Conservation (phyloP, 2,888 invertebrate species). For the Pachliopta kotzebuea region DNA sequence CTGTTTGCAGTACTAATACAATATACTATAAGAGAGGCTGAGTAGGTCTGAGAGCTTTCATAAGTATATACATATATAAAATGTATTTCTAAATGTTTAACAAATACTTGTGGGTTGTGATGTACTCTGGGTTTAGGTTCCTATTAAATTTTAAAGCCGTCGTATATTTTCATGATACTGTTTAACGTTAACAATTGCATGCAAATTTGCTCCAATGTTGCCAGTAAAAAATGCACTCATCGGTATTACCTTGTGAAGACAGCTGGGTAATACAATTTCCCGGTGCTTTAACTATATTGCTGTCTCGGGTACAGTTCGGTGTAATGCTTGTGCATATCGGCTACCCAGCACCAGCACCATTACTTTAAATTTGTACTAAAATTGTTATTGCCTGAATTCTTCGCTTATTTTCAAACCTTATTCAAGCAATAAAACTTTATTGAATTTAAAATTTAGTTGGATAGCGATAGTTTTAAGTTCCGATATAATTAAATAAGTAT, state of each 20-base stretch:
- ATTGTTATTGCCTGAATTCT: slow-evolving; percentile 37
- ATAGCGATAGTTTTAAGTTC: no score
- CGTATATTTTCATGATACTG: no score
- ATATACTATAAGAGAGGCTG: no score
- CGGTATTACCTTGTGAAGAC: slow-evolving; percentile 52
- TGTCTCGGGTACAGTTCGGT: slow-evolving; percentile 72
- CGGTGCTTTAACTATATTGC: slow-evolving; percentile 58
- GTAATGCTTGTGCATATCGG: slow-evolving; percentile 60
- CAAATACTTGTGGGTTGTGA: no score
- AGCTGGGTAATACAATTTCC: slow-evolving; percentile 73
- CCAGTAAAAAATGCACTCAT: slow-evolving; percentile 71
- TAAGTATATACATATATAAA: no score
- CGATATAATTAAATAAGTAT: no score
- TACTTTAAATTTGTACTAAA: slow-evolving; percentile 51
- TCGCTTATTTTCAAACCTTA: slow-evolving; percentile 12
- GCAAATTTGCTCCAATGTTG: slow-evolving; percentile 52
- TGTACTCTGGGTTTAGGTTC: no score
- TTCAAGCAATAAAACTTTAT: not conserved
- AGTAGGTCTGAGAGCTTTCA: no score
- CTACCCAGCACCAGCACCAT: slow-evolving; percentile 49
- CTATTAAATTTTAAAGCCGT: no score
- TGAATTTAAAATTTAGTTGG: no score
- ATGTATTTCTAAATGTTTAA: no score
- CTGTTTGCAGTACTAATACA: no score
- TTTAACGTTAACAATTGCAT: slow-evolving; percentile 24